These are phyloP conservation scores for Galerucella nymphaeae DNA, from an alignment of 2,888 invertebrate genomes.

Conservation along the genomic window DNA sequence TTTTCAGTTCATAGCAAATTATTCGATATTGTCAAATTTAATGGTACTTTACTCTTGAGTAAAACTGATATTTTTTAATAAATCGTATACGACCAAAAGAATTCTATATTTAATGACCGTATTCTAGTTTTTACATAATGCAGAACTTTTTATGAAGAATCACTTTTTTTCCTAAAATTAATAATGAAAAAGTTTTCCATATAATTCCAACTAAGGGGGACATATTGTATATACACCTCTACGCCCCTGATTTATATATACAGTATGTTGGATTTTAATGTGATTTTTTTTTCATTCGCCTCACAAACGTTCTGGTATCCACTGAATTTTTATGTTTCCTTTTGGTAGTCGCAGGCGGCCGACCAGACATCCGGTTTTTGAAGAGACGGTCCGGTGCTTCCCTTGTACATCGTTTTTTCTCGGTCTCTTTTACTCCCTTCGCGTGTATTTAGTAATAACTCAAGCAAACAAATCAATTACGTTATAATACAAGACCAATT, in stretches of 20 bases:
- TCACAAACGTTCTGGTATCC: constrained; percentile 36
- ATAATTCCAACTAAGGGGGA: too few relatives aligned
- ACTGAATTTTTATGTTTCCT: constrained; percentile 50
- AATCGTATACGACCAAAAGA: too few relatives aligned
- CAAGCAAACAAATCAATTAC: not conserved
- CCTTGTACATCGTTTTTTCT: constrained; percentile 3
- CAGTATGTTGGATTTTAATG: not conserved
- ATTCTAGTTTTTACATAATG: too few relatives aligned
- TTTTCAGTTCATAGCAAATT: too few relatives aligned
- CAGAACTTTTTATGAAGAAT: too few relatives aligned
- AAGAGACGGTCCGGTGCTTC: constrained; percentile 41
- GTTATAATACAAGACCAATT: not conserved
- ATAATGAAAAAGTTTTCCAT: too few relatives aligned
- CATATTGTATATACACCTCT: too few relatives aligned
- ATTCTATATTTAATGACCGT: too few relatives aligned
- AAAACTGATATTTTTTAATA: too few relatives aligned
- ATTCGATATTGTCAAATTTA: too few relatives aligned
- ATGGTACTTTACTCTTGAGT: too few relatives aligned
- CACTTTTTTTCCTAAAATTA: too few relatives aligned
- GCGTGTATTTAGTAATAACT: not conserved
- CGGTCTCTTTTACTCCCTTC: not conserved
- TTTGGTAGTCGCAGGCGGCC: constrained; percentile 45
- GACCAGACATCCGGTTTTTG: constrained; percentile 53
- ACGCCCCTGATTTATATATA: not conserved
- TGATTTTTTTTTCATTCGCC: constrained; percentile 12